Evolutionary conservation across 2,113 vertebrate species (phyloP), one percentile per base, ranked within the genome.

Genomic region (Proteles cristata): DNA sequence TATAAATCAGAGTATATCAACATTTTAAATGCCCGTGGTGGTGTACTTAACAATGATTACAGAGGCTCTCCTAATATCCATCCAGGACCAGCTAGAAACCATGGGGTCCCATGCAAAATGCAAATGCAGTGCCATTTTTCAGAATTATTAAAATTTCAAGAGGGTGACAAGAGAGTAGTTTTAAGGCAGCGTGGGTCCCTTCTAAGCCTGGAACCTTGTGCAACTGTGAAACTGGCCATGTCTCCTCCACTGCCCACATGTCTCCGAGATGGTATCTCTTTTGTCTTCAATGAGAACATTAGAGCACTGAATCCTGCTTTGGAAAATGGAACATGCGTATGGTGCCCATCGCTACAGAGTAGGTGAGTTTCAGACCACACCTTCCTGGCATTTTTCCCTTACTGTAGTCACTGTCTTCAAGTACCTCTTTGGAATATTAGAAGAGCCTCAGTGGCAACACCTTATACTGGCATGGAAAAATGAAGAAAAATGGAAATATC

Each of bases 141-240:
- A 48, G 33, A 71, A 61, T 77, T 69, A 92, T 53, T 88, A 8
- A 48, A 73, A 73, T 84, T 83, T 92, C 45, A 74, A 74, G 53
- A 90, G 58, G 33, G 23, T 0, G 12, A 50, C 8, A 61, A 35
- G 4, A 90, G 66, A 25, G 9, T 48, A 81, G 58, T 48, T 68
- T 68, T 80, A 48, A 93, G 65, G 12, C 73, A 88, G 14, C 16
- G 4, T 43, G 9, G 8, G 8, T 0, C 14, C 14, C 4, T 50
- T 39, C 33, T 58, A 86, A 55, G 33, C 45, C 35, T 26, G 53
- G 55, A 17, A 26, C 43, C 16, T 17, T 4, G 0, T 45, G 5
- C 28, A 63, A 4, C 26, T 4, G 1, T 17, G 55, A 45, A 43
- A 48, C 15, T 12, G 16, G 76, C 23, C 45, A 25, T 39, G 11